Evolutionary conservation across 2,888 invertebrate genomes (phyloP).

Genomic region (Ophonus ardosiacus): DNA sequence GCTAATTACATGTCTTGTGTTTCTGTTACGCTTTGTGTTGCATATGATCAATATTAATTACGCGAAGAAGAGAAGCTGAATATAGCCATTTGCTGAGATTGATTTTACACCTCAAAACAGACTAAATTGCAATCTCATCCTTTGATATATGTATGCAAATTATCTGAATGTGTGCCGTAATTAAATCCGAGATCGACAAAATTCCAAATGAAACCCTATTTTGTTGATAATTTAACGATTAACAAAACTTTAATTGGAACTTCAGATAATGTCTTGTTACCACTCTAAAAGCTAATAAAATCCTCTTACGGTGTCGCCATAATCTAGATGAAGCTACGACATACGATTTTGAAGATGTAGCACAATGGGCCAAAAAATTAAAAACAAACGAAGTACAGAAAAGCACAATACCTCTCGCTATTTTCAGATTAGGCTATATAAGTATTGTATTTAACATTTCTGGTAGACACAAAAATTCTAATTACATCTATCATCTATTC

Average conservation of each 20-base stretch:
- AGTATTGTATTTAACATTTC: too few species aligned
- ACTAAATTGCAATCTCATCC: constrained; percentile 33
- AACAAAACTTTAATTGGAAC: constrained; percentile 40
- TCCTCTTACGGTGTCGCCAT: background rate
- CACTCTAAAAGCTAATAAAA: constrained; percentile 40
- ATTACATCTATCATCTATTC: too few species aligned
- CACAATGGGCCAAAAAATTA: background rate
- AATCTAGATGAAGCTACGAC: background rate
- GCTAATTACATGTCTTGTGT: background rate
- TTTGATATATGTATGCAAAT: constrained; percentile 40
- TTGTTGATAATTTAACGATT: constrained; percentile 41
- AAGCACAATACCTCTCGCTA: too few species aligned
- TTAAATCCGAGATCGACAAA: background rate
- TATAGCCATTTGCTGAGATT: constrained; percentile 9
- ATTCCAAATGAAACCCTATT: constrained; percentile 22
- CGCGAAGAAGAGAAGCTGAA: background rate
- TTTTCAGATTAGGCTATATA: too few species aligned
- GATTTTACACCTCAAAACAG: constrained; percentile 42
- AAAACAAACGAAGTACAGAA: too few species aligned
- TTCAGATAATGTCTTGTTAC: constrained; percentile 8
- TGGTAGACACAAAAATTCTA: too few species aligned
- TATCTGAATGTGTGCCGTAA: background rate
- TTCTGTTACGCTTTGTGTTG: background rate
- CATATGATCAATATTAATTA: constrained; percentile 32
- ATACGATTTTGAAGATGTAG: background rate